Conservation (phyloP, 2,113 vertebrate species). For the Tamias sibiricus region DNA sequence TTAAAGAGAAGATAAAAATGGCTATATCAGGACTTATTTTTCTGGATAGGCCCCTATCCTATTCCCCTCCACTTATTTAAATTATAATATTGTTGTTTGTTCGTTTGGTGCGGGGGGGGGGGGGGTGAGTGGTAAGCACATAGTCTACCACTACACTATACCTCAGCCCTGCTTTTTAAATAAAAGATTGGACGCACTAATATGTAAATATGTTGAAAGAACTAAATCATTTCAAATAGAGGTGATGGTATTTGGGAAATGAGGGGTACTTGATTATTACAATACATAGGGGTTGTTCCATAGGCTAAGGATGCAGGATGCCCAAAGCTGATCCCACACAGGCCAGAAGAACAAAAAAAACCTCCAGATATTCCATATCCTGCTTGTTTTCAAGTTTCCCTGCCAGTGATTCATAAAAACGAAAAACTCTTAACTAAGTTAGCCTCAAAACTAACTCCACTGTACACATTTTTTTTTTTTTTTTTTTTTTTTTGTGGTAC, state of each 20-base stretch:
- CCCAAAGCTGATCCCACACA: background rate
- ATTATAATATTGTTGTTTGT: background rate
- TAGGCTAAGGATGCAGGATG: background rate
- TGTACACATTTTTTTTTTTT: too few species aligned
- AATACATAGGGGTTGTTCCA: background rate
- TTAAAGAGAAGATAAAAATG: background rate
- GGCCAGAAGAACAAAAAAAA: background rate
- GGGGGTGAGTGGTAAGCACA: background rate
- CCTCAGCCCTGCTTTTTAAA: background rate
- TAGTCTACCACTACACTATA: background rate
- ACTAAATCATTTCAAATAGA: background rate
- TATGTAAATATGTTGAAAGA: constrained; percentile 14
- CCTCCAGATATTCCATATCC: background rate
- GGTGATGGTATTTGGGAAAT: background rate
- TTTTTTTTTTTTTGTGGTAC: too few species aligned
- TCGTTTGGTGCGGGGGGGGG: background rate
- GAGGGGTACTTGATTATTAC: background rate
- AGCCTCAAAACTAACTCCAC: background rate
- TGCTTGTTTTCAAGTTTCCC: background rate
- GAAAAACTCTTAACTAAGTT: background rate
- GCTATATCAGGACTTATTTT: background rate
- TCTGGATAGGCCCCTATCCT: background rate
- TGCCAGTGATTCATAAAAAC: background rate
- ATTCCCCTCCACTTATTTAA: background rate
- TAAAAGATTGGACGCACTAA: background rate